These are phyloP conservation scores for Anoplius nigerrimus DNA, from an alignment of 2,888 invertebrate species.

Conservation along the genomic window DNA sequence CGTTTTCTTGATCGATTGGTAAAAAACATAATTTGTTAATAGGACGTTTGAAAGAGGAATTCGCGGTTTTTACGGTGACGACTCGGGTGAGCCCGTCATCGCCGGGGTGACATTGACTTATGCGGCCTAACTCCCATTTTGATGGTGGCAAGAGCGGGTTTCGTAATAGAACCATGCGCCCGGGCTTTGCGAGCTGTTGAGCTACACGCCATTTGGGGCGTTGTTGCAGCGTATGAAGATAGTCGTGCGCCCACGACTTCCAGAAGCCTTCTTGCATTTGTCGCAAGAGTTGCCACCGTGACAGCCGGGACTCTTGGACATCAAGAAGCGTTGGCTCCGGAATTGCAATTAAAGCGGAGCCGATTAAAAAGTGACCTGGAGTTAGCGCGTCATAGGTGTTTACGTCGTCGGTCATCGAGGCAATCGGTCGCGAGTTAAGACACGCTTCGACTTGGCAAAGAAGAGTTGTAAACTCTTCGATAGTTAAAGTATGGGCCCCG, in stretches of 20 bases:
- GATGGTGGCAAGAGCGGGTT: not conserved
- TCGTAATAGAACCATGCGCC: not conserved
- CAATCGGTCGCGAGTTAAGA: not conserved
- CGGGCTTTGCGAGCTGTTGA: not conserved
- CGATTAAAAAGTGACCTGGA: not conserved
- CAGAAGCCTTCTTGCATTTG: not conserved
- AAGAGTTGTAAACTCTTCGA: not conserved
- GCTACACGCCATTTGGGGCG: not conserved
- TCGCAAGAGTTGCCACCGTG: not conserved
- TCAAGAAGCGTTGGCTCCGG: not conserved
- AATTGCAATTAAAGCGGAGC: not conserved
- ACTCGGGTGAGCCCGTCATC: not conserved
- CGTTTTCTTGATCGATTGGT: not conserved
- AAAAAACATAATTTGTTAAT: not conserved
- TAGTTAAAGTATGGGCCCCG: not conserved
- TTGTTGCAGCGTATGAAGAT: not conserved
- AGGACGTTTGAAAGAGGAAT: not conserved
- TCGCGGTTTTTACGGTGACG: not conserved
- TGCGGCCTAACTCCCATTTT: not conserved
- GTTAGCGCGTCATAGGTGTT: not conserved
- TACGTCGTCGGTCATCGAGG: not conserved
- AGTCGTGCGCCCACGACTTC: not conserved
- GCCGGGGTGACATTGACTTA: not conserved
- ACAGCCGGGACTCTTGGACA: not conserved
- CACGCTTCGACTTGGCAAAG: conserved; percentile 1